A percentile compares a stretch with the other conserved stretches of the same genome.
phyloP scores from a whole-genome alignment of 2,797 vertebrate species.

The Moxostoma hubbsi region DNA sequence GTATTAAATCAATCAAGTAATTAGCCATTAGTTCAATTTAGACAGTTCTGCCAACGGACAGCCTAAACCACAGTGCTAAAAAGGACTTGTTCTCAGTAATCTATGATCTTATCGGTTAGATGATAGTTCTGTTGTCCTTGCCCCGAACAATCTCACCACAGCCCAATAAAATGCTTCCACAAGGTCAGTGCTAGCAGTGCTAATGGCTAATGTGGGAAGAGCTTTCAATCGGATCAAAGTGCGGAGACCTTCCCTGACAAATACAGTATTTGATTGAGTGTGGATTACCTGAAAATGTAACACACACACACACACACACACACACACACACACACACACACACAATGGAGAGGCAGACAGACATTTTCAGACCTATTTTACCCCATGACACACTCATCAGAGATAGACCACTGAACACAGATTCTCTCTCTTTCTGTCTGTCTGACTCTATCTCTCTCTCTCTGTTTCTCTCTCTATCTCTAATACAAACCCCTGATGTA shows the following conservation, averaged over 20 bases:
- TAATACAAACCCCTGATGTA: not conserved
- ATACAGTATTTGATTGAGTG: conserved; percentile 20
- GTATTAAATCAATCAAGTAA: not conserved
- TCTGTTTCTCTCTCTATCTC: not conserved
- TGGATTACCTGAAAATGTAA: conserved; percentile 25
- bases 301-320: not conserved
- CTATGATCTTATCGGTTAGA: conserved; percentile 52
- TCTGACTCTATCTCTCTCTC: conserved; percentile 4
- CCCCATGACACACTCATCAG: not conserved
- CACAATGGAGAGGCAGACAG: conserved; percentile 56
- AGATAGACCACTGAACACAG: conserved; percentile 20
- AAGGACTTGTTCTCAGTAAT: conserved; percentile 51
- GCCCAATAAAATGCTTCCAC: conserved; percentile 43
- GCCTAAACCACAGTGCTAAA: not conserved
- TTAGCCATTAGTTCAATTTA: not conserved
- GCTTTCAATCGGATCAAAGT: conserved; percentile 52
- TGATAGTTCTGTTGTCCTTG: conserved; percentile 50
- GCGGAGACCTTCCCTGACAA: conserved; percentile 26
- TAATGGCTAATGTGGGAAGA: conserved; percentile 50
- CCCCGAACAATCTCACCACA: not conserved
- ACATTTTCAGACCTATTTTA: conserved; percentile 16
- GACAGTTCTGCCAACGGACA: not conserved
- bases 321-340: not conserved
- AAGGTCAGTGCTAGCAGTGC: conserved; percentile 45
- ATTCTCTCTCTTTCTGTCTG: not conserved